These are phyloP conservation scores for Poeciliopsis paucimaculata DNA, from an alignment of 2,797 vertebrate genomes.

Conservation along the genomic window DNA sequence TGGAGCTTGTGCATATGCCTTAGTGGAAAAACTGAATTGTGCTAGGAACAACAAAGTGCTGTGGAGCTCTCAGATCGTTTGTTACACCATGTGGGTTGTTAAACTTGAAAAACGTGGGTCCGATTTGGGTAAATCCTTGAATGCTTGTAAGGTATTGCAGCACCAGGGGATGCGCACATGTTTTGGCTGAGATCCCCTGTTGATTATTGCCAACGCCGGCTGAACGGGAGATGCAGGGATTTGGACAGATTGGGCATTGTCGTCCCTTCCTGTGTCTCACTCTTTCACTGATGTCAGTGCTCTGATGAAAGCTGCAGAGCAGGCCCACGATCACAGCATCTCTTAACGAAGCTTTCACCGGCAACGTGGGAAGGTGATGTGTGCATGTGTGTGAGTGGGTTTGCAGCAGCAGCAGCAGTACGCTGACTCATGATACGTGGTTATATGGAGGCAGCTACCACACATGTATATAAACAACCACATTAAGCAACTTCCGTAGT, in stretches of 20 bases:
- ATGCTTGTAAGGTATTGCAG: conserved; percentile 21
- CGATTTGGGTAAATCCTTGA: not conserved
- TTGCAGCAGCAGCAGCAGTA: conserved; percentile 8
- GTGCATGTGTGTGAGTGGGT: conserved; percentile 21
- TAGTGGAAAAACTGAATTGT: conserved; percentile 7
- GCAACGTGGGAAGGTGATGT: conserved; percentile 44
- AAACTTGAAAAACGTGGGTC: not conserved
- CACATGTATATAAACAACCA: conserved; percentile 11
- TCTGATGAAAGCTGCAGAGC: conserved; percentile 7
- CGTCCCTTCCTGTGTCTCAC: conserved; percentile 9
- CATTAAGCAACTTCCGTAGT: not conserved
- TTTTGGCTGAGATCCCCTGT: conserved; percentile 37
- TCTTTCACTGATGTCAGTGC: conserved; percentile 26
- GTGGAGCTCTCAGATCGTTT: conserved; percentile 34
- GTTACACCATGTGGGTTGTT: conserved; percentile 19
- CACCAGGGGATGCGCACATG: conserved; percentile 5
- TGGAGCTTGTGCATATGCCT: conserved; percentile 27
- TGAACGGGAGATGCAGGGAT: conserved; percentile 32
- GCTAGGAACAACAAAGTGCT: conserved; percentile 28
- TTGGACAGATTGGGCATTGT: conserved; percentile 9
- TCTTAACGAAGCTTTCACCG: conserved; percentile 47
- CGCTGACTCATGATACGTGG: conserved; percentile 43
- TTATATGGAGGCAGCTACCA: conserved; percentile 26
- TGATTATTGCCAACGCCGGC: conserved; percentile 16
- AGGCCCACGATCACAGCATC: conserved; percentile 4